These are phyloP conservation scores for Puffinus mauretanicus DNA, from an alignment of 2,113 vertebrate species.

Conservation along the genomic window DNA sequence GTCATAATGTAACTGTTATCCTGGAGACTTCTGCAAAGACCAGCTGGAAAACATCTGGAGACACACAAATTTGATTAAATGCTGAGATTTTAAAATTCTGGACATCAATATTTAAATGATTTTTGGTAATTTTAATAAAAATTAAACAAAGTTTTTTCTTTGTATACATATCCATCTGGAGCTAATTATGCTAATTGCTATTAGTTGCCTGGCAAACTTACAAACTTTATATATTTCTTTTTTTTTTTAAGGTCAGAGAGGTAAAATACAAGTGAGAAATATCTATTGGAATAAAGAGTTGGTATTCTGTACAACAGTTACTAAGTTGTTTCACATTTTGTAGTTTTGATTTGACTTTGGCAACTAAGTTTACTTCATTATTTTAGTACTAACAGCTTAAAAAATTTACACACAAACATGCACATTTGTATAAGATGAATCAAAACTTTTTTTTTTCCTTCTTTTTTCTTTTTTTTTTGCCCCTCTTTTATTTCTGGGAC, in stretches of 20 bases:
- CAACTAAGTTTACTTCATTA: neutral
- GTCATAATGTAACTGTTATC: neutral
- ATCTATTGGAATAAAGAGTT: neutral
- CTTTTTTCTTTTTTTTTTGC: neutral
- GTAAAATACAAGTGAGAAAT: neutral
- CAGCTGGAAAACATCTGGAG: neutral
- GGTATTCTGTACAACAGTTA: neutral
- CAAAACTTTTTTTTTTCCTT: neutral
- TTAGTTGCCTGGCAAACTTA: neutral
- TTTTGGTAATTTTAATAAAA: neutral
- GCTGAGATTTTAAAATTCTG: neutral
- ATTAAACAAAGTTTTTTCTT: neutral
- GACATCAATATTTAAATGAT: neutral
- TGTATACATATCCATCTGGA: neutral
- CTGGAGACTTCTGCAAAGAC: neutral
- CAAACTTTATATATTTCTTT: neutral
- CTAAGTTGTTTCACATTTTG: neutral
- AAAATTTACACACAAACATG: neutral
- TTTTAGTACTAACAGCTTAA: neutral
- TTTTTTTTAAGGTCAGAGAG: neutral
- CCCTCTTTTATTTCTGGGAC: neutral
- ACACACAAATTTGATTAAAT: neutral
- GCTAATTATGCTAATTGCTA: neutral
- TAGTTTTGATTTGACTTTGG: neutral
- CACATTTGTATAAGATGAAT: neutral